Conservation (phyloP, 2,888 invertebrate genomes). For the Gasteruption jaculator region DNA sequence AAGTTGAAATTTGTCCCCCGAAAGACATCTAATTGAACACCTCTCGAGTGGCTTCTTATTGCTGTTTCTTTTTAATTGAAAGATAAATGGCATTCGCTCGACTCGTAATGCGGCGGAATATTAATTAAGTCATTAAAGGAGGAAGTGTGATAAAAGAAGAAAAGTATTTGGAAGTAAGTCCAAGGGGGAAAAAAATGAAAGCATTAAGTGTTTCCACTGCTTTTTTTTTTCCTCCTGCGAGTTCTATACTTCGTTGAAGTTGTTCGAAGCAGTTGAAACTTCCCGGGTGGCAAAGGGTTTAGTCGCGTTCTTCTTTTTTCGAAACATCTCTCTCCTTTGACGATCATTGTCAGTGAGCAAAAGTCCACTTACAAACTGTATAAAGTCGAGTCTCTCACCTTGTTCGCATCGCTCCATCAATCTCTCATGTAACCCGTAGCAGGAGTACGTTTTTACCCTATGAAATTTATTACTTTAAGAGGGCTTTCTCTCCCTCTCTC, state of each 20-base stretch:
- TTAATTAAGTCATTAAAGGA: too few species aligned
- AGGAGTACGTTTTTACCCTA: constrained; percentile 36
- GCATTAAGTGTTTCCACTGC: constrained; percentile 25
- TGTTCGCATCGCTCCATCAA: constrained; percentile 42
- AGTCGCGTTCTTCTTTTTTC: too few species aligned
- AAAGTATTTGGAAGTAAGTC: too few species aligned
- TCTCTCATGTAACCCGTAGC: constrained; percentile 38
- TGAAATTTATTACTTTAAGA: constrained; percentile 44
- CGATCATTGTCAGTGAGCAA: constrained; percentile 39
- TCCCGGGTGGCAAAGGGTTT: constrained; percentile 38
- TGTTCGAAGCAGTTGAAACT: constrained; percentile 27
- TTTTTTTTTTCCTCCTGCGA: constrained; percentile 10
- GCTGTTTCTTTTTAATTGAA: too few species aligned
- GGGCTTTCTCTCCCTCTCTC: constrained; percentile 26
- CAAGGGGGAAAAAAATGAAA: too few species aligned
- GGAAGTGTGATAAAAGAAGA: too few species aligned
- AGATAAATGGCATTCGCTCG: too few species aligned
- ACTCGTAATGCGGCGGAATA: too few species aligned
- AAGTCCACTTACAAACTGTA: constrained; percentile 33
- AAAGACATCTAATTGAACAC: too few species aligned
- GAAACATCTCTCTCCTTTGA: constrained; percentile 38
- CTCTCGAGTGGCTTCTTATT: too few species aligned
- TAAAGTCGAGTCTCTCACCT: constrained; percentile 36
- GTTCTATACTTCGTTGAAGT: constrained; percentile 21
- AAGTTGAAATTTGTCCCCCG: too few species aligned